phyloP scores from a whole-genome alignment of 2,113 vertebrate species.

The Entomyzon cyanotis region DNA sequence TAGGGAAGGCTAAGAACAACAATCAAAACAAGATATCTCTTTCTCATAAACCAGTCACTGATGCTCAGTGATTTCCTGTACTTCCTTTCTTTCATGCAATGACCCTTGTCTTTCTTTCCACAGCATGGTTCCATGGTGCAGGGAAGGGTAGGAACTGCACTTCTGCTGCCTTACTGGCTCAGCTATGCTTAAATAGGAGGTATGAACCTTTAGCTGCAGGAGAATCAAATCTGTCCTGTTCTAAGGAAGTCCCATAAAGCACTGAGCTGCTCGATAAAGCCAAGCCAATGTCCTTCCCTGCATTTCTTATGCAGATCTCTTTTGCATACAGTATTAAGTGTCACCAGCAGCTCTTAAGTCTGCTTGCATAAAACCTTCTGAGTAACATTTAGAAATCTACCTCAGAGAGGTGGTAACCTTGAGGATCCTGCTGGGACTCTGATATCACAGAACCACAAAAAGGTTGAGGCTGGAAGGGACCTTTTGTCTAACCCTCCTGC shows the following conservation, averaged over 20 bases:
- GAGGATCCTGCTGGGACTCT: neutral
- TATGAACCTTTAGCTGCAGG: neutral
- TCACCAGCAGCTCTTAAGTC: neutral
- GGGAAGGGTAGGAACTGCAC: neutral
- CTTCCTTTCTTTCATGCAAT: neutral
- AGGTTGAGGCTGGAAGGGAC: neutral
- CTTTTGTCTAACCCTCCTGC: neutral
- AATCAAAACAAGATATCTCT: neutral
- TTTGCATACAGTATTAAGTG: neutral
- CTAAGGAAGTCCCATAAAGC: neutral
- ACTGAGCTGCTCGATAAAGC: neutral
- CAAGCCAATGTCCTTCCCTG: neutral
- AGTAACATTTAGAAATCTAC: neutral
- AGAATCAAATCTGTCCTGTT: neutral
- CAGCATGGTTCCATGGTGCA: rapidly evolving
- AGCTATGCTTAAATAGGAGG: neutral
- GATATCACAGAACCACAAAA: neutral
- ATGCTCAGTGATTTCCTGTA: neutral
- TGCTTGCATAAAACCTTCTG: neutral
- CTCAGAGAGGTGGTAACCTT: neutral
- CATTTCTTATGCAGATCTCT: neutral
- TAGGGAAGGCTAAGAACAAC: neutral
- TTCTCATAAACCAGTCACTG: neutral
- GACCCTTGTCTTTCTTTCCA: neutral
- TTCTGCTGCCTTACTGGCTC: neutral